Evolutionary conservation across 1,140 invertebrate species (phyloP), one percentile per base, ranked within the genome.

Genomic region (Aphaenogaster ashmeadi): DNA sequence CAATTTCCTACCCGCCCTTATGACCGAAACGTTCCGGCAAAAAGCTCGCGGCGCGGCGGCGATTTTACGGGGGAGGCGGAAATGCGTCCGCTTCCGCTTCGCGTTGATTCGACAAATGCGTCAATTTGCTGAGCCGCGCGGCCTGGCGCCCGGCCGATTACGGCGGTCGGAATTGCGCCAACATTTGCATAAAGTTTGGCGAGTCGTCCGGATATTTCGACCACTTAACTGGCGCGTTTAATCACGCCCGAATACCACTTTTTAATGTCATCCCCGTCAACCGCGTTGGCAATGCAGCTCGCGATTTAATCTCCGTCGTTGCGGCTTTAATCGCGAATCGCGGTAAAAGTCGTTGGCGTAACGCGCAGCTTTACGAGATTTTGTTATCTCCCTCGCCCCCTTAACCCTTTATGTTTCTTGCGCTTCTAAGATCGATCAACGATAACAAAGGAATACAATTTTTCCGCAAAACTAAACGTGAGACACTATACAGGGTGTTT

Each of bases 21-120:
- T 41, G 54, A 27, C 78, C 38, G 62, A 41, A 67, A 60, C 67
- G 41, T 36, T 15, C 60, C 8, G 27, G 77, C 38, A 72, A 83
- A 83, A 74, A 83, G 67, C 67, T 72, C 44, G n/a, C 52, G 80
- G 54, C 21, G 6, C 58, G 64, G 1, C 27, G 67, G 11, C 41
- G 41, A 83, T 83, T 83, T 83, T 33, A 58, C 52, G 67, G 67
- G 27, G 41, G n/a, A n/a, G 71, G 27, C 69, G 54, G 80, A 84
- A 84, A 84, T 75, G 69, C 80, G 38, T 84, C 54, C 69, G 69
- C 69, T 83, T 83, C 69, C 80, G 80, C 41, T 11, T 58, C 54
- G 54, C 52, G 54, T 60, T 75, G 69, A 84, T 84, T 84, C 80
- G 69, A 75, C 80, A 84, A 84, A 84, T 84, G 80, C 33, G 69